phyloP scores from a whole-genome alignment of 1,140 invertebrate species.

The Aphaenogaster ashmeadi region DNA sequence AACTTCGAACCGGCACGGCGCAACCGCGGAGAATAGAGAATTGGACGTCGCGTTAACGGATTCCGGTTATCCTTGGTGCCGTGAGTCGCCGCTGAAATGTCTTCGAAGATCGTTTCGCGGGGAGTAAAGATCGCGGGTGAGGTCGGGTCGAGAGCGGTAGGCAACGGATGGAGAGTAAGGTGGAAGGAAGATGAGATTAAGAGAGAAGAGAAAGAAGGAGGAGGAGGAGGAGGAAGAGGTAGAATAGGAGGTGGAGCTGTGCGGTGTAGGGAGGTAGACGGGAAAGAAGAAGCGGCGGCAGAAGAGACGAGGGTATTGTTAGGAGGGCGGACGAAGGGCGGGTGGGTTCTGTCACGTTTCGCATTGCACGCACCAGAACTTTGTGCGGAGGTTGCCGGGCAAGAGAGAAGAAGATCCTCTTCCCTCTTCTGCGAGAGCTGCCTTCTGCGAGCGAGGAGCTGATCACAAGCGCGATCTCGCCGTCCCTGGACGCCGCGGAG shows the following conservation, averaged over 20 bases:
- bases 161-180: conserved; percentile 46
- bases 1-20: conserved; percentile 35
- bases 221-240: not conserved
- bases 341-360: conserved; percentile 83
- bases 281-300: conserved; percentile 64
- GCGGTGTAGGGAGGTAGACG: conserved; percentile 32
- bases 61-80: conserved; percentile 68
- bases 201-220: conserved; percentile 13
- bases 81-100: conserved; percentile 54
- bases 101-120: conserved; percentile 41
- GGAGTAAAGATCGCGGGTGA: conserved; percentile 68
- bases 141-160: conserved; percentile 68
- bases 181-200: conserved; percentile 59
- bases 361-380: conserved; percentile 84
- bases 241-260: conserved; percentile 24
- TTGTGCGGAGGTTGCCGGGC: conserved; percentile 73
- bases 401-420: conserved; percentile 68
- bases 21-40: conserved; percentile 35
- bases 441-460: conserved; percentile 70
- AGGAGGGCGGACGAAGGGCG: conserved; percentile 80
- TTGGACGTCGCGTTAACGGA: conserved; percentile 73
- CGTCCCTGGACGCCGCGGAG: conserved; percentile 74
- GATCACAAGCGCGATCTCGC: conserved; percentile 82
- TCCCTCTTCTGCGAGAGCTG: conserved; percentile 46
- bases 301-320: conserved; percentile 79